These are phyloP conservation scores for Helogale parvula DNA, from an alignment of 2,113 vertebrate genomes.

Conservation along the genomic window DNA sequence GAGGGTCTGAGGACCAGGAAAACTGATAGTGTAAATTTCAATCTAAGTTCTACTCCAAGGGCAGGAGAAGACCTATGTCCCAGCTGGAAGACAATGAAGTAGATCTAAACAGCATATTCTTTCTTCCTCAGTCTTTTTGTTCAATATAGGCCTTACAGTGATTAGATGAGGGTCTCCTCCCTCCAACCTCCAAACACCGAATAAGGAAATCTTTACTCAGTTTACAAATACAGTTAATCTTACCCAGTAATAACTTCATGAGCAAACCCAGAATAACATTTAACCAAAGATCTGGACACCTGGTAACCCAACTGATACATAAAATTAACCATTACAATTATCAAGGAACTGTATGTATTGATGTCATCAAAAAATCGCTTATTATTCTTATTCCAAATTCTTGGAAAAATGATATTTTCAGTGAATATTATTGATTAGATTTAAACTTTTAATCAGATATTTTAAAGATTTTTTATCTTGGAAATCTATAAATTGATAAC, in stretches of 20 bases:
- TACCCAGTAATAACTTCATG: not conserved
- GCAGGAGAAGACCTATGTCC: not conserved
- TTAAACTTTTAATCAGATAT: constrained; percentile 13
- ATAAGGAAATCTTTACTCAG: not conserved
- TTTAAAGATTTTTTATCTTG: not conserved
- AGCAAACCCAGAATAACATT: not conserved
- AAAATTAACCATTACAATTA: not conserved
- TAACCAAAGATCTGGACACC: not conserved
- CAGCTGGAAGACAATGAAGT: not conserved
- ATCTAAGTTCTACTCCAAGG: not conserved
- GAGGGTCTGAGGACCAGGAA: not conserved
- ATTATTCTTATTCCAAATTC: not conserved
- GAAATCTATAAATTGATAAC: not conserved
- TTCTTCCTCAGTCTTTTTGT: not conserved
- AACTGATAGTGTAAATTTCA: not conserved
- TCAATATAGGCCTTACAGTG: not conserved
- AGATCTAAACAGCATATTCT: not conserved
- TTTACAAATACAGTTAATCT: not conserved
- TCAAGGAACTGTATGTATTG: not conserved
- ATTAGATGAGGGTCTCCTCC: not conserved
- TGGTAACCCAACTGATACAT: not conserved
- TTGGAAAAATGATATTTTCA: not conserved
- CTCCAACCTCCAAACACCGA: not conserved
- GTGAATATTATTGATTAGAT: not conserved
- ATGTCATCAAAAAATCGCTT: not conserved